These are phyloP conservation scores for Apteryx owenii DNA, from an alignment of 2,113 vertebrate genomes.

Conservation along the genomic window DNA sequence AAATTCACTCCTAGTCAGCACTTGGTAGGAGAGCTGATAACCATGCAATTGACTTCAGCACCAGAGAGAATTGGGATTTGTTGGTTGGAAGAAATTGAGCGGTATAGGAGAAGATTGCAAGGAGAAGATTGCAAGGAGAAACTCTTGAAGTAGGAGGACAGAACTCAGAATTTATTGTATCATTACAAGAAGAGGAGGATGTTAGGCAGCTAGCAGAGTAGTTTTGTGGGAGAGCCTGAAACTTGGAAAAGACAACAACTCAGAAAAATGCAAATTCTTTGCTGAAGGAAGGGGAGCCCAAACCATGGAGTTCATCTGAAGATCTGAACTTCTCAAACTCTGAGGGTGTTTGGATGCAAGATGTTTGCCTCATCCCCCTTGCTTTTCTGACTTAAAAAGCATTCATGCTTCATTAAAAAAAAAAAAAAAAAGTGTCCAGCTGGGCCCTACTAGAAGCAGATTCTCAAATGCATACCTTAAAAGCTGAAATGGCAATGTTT, in stretches of 20 bases:
- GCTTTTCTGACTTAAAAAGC: background rate
- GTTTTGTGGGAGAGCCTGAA: background rate
- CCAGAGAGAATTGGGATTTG: background rate
- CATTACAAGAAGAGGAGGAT: background rate
- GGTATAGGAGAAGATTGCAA: background rate
- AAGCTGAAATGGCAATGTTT: background rate
- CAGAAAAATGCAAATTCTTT: background rate
- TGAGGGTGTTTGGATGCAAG: background rate
- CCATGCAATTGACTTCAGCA: background rate
- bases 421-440: too few species aligned
- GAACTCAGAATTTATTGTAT: background rate
- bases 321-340: background rate
- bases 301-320: background rate
- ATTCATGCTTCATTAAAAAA: background rate
- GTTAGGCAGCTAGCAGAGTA: background rate
- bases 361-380: background rate
- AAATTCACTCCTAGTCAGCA: background rate
- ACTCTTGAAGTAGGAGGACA: background rate
- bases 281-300: background rate
- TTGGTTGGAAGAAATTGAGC: background rate
- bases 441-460: background rate
- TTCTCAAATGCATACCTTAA: background rate
- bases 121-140: background rate
- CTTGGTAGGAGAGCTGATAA: background rate
- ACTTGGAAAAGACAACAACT: background rate